phyloP scores from a whole-genome alignment of 2,797 vertebrate species.

The Lates japonicus region DNA sequence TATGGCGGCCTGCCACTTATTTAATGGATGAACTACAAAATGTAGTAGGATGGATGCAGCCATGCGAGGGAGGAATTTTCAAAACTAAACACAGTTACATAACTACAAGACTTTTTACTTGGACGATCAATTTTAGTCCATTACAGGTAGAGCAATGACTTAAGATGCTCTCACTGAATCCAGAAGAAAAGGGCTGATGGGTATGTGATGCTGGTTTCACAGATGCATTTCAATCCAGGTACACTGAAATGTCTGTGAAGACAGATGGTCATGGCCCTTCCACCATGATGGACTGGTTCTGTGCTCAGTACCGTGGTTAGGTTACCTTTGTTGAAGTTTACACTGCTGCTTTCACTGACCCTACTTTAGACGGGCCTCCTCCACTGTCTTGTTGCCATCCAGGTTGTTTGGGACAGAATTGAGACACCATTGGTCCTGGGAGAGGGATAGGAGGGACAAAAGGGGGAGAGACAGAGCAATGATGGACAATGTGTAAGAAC shows the following conservation, averaged over 20 bases:
- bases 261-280: slow-evolving; percentile 72
- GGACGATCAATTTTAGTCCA: slow-evolving; percentile 29
- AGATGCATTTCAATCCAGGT: slow-evolving; percentile 40
- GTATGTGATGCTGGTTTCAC: slow-evolving; percentile 36
- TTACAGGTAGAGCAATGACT: slow-evolving; percentile 21
- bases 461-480: slow-evolving; percentile 34
- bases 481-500: slow-evolving; percentile 38
- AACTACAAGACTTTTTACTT: slow-evolving; percentile 51
- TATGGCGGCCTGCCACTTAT: slow-evolving; percentile 62
- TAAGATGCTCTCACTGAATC: slow-evolving; percentile 25
- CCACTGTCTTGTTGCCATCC: slow-evolving; percentile 88
- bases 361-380: slow-evolving; percentile 90
- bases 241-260: slow-evolving; percentile 52
- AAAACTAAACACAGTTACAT: slow-evolving; percentile 56
- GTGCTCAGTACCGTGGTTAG: slow-evolving; percentile 73
- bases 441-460: slow-evolving; percentile 24
- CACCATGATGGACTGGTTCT: slow-evolving; percentile 68
- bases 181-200: slow-evolving; percentile 17
- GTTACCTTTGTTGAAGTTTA: slow-evolving; percentile 97
- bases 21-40: slow-evolving; percentile 54
- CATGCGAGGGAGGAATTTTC: slow-evolving; percentile 54
- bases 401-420: slow-evolving; percentile 92
- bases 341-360: slow-evolving; percentile 96
- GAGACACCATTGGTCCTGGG: slow-evolving; percentile 90
- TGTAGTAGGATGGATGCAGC: slow-evolving; percentile 46